These are phyloP conservation scores for Eustalomyia histrio DNA, from an alignment of 2,888 invertebrate species.

Conservation along the genomic window DNA sequence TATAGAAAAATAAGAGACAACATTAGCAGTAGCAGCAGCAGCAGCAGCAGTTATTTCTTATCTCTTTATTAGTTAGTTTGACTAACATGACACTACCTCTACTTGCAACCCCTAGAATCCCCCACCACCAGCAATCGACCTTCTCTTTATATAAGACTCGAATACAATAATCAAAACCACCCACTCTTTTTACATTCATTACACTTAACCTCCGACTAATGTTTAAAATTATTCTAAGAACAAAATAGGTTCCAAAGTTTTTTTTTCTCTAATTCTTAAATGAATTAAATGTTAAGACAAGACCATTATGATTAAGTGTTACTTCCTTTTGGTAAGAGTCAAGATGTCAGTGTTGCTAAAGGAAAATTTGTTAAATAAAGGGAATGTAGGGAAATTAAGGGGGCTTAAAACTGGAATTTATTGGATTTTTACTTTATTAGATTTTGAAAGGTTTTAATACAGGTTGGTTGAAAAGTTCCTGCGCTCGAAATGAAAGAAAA, in stretches of 20 bases:
- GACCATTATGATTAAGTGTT: not conserved
- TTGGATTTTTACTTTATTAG: too few species aligned
- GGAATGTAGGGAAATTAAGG: too few species aligned
- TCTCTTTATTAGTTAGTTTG: slow-evolving; percentile 53
- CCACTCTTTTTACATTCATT: slow-evolving; percentile 37
- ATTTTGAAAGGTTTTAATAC: too few species aligned
- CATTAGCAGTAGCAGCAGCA: too few species aligned
- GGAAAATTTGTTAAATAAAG: too few species aligned
- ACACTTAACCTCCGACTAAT: slow-evolving; percentile 39
- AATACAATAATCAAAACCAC: slow-evolving; percentile 42
- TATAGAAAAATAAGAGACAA: slow-evolving; percentile 35
- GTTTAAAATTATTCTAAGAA: slow-evolving; percentile 1
- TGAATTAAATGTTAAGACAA: not conserved
- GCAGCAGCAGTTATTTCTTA: slow-evolving; percentile 49
- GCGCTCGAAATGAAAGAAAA: too few species aligned
- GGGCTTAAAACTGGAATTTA: too few species aligned
- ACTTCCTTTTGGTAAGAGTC: not conserved
- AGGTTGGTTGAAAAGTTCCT: too few species aligned
- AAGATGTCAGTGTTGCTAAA: not conserved
- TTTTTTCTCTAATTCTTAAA: not conserved
- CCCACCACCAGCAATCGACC: not conserved
- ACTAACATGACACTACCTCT: slow-evolving; percentile 37
- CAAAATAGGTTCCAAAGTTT: not conserved
- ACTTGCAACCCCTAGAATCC: not conserved
- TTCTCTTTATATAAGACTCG: slow-evolving; percentile 1